Conservation (phyloP, 2,888 invertebrate genomes). For the Clostera curtula region DNA sequence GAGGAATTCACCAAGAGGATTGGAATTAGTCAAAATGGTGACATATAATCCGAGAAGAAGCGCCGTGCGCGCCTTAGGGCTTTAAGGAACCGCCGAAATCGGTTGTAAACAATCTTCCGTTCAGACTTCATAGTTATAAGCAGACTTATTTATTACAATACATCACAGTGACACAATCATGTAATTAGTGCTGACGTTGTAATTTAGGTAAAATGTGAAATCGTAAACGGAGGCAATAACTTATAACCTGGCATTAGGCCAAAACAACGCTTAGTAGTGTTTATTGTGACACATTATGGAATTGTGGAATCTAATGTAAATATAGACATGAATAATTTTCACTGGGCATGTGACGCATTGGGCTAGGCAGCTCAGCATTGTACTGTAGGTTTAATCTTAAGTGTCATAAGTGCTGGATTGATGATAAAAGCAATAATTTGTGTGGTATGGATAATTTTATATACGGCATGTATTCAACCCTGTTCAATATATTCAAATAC, state of each 20-base stretch:
- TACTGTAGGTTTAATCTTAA: too few relatives aligned
- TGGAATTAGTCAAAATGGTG: slow-evolving; percentile 71
- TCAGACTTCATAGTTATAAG: slow-evolving; percentile 68
- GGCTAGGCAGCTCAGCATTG: slow-evolving; percentile 20
- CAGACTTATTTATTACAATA: slow-evolving; percentile 66
- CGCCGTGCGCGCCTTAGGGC: slow-evolving; percentile 71
- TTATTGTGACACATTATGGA: slow-evolving; percentile 25
- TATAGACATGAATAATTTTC: slow-evolving; percentile 11
- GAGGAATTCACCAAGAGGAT: slow-evolving; percentile 72
- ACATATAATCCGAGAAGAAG: slow-evolving; percentile 68
- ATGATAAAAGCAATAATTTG: too few relatives aligned
- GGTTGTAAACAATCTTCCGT: slow-evolving; percentile 70
- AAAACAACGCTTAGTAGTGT: slow-evolving; percentile 57
- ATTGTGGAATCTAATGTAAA: slow-evolving; percentile 20
- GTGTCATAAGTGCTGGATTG: too few relatives aligned
- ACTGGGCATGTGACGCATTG: slow-evolving; percentile 8
- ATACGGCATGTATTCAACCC: too few relatives aligned
- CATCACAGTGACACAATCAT: slow-evolving; percentile 63
- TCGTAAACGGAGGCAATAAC: slow-evolving; percentile 28
- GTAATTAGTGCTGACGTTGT: slow-evolving; percentile 36
- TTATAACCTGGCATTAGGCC: slow-evolving; percentile 33
- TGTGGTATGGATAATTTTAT: too few relatives aligned
- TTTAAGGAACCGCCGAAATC: slow-evolving; percentile 65
- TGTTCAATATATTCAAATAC: too few relatives aligned
- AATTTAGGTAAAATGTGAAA: slow-evolving; percentile 43